Base-by-base conservation (phyloP, 2,113 vertebrate genomes). In the Xyliphius kryptos region DNA sequence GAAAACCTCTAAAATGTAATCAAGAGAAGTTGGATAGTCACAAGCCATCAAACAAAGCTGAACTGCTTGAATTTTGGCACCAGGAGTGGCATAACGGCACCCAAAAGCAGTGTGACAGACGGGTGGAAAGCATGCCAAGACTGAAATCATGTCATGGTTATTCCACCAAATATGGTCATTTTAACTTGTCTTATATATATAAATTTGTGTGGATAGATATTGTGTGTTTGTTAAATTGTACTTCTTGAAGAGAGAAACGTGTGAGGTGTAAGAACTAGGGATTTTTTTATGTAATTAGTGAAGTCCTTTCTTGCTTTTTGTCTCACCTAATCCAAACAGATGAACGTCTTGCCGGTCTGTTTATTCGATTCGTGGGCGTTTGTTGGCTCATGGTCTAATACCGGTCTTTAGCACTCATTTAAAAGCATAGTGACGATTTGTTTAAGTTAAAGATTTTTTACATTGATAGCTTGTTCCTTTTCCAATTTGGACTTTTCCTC, bases 351-450 rank as follows among this genome's bases (percentile, higher is more conserved):
- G 37, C 37, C 57, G 20, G 58, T 62, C 65, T 68, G 32, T 70
- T 69, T 59, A 63, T 73, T 60, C 69, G 54, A 70, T 76, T 65
- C 65, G 38, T 19, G 53, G 63, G 76, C 77, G 64, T 77, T 70
- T 75, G 56, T 78, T 77, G 53, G 57, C 67, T 41, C 41, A 38
- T 44, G 21, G 58, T 43, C 17, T 56, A 62, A 60, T 64, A 3
- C 32, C 63, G 54, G 43, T 49, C 36, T 63, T 68, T 32, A 32
- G 4, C 26, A 32, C 4, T 76, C 64, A 38, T 73, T 61, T 52
- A 48, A 55, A 68, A 72, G 38, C 40, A 20, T 54, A 48, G 15
- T 62, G 63, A 50, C 58, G 57, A 61, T 75, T 66, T 67, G 54
- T 61, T 75, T 67, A 71, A 69, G 67, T 69, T 66, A 54, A 81